phyloP scores from a whole-genome alignment of 2,113 vertebrate species.

The Bubalus kerabau region DNA sequence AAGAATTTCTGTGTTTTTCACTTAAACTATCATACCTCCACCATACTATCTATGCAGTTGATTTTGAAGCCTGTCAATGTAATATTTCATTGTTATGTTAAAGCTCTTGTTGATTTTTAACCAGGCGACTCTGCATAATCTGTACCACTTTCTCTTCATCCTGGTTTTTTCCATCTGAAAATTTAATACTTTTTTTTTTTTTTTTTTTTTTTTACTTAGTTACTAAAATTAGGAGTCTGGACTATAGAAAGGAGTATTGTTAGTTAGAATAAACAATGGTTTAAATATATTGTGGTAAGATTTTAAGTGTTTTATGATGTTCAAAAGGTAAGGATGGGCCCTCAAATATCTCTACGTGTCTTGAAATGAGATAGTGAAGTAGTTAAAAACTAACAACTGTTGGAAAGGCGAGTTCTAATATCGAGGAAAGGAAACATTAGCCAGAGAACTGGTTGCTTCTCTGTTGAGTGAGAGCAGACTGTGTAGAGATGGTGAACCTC shows the following conservation, averaged over 20 bases:
- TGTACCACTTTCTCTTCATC: neutral
- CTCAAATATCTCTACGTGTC: neutral
- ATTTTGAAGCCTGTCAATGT: neutral
- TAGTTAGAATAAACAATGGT: neutral
- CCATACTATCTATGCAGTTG: neutral
- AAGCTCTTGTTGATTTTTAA: neutral
- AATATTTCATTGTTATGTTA: neutral
- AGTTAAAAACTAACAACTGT: constrained; percentile 18
- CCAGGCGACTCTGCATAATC: neutral
- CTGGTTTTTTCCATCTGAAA: neutral
- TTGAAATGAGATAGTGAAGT: neutral
- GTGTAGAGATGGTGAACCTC: neutral
- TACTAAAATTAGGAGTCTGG: neutral
- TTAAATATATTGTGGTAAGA: neutral
- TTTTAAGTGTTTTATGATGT: neutral
- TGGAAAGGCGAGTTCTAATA: neutral
- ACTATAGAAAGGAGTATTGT: neutral
- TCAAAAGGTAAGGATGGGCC: neutral
- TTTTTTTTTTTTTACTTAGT: neutral
- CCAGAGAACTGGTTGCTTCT: neutral
- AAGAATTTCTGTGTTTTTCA: neutral
- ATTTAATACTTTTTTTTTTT: neutral
- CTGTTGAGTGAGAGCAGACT: neutral
- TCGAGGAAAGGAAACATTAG: neutral
- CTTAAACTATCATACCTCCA: neutral